A percentile compares a stretch with the other conserved stretches of the same genome.
phyloP scores from a whole-genome alignment of 2,113 vertebrate species.

The Podarcis cretensis region DNA sequence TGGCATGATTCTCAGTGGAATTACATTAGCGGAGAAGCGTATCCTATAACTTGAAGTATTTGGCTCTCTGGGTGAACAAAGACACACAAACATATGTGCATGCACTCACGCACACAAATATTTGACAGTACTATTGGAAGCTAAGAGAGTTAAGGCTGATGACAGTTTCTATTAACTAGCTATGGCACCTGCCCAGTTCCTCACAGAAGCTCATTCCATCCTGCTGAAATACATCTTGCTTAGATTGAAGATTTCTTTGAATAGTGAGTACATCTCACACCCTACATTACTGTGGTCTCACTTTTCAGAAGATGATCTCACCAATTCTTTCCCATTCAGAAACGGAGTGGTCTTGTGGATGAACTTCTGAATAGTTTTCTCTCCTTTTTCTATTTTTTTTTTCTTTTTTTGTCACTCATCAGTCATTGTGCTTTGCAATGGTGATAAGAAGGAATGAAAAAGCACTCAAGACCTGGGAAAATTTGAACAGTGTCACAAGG shows the following conservation, averaged over 20 bases:
- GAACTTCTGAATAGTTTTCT: background rate
- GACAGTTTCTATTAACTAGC: slow-evolving; percentile 8
- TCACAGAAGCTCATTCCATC: slow-evolving; percentile 8
- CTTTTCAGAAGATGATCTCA: background rate
- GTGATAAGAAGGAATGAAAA: background rate
- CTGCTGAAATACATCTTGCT: background rate
- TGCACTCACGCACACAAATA: background rate
- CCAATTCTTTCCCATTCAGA: background rate
- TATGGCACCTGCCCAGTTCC: background rate
- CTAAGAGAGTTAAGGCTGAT: slow-evolving; percentile 7
- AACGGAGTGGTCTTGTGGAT: background rate
- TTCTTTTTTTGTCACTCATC: background rate
- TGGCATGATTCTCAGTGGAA: background rate
- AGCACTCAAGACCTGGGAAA: background rate
- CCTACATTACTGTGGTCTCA: background rate
- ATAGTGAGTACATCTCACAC: background rate
- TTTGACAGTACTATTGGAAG: slow-evolving; percentile 4
- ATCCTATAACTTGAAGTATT: background rate
- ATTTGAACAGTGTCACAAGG: background rate
- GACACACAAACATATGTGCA: background rate
- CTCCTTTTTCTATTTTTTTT: background rate
- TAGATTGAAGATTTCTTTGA: background rate
- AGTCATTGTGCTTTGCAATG: background rate
- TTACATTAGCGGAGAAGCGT: background rate
- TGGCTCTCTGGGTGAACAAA: background rate